Percentiles rank a stretch among this genome's conserved stretches.
Evolutionary conservation across 2,888 invertebrate species (phyloP).

Genomic region (Cryptocephalus moraei): DNA sequence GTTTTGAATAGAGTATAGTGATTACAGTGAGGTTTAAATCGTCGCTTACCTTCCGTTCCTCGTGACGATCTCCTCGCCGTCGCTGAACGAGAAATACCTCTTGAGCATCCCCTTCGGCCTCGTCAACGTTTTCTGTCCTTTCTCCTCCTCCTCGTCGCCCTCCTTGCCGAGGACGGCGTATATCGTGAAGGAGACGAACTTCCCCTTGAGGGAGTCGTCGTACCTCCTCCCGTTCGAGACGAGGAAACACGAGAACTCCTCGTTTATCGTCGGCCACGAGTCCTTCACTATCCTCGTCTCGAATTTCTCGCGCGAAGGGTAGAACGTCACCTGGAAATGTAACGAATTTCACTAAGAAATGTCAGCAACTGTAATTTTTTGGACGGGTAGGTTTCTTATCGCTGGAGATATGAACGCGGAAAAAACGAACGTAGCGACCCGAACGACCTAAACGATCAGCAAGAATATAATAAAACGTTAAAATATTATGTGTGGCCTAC

Average conservation of each 20-base stretch:
- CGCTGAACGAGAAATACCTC: constrained; percentile 34
- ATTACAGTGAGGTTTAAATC: too few relatives aligned
- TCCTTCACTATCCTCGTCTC: constrained; percentile 65
- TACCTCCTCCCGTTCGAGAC: constrained; percentile 42
- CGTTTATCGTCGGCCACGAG: constrained; percentile 73
- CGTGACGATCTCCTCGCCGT: constrained; percentile 26
- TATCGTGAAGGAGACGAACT: constrained; percentile 57
- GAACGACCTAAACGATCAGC: too few relatives aligned
- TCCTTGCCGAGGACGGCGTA: constrained; percentile 57
- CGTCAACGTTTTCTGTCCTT: constrained; percentile 18
- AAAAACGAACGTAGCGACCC: too few relatives aligned
- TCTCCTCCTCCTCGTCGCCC: constrained; percentile 41
- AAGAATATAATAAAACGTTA: too few relatives aligned
- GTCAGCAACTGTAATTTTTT: too few relatives aligned
- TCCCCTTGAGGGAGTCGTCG: constrained; percentile 52
- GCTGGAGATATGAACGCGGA: too few relatives aligned
- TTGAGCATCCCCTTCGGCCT: constrained; percentile 15
- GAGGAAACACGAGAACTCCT: constrained; percentile 62
- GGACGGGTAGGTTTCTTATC: too few relatives aligned
- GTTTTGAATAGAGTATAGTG: too few relatives aligned
- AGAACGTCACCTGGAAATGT: constrained; percentile 57
- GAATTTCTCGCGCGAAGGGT: constrained; percentile 65
- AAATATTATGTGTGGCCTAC: too few relatives aligned
- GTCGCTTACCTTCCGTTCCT: constrained; percentile 5
- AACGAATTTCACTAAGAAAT: background rate